phyloP scores from a whole-genome alignment of 2,113 vertebrate species.

The Alces alces region DNA sequence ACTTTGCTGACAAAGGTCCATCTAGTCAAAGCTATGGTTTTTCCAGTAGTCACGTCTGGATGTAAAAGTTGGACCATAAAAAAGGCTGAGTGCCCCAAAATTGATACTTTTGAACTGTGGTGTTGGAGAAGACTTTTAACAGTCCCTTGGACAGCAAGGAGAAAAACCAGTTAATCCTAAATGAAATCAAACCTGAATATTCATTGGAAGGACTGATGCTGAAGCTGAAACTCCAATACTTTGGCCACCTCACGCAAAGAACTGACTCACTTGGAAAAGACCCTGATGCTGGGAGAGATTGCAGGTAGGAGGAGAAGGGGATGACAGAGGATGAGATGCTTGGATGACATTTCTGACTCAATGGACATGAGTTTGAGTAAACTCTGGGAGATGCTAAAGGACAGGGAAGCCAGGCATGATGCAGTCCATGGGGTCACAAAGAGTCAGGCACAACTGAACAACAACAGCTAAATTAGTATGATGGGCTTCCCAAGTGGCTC shows the following conservation, averaged over 20 bases:
- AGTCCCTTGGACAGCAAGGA: not conserved
- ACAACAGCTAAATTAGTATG: not conserved
- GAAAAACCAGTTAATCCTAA: not conserved
- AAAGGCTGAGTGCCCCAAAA: not conserved
- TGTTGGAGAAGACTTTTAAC: not conserved
- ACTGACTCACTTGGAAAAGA: not conserved
- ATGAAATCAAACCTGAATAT: not conserved
- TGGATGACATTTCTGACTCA: not conserved
- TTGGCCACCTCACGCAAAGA: not conserved
- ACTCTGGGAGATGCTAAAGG: not conserved
- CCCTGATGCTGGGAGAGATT: not conserved
- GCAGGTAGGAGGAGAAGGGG: not conserved
- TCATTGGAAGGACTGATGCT: not conserved
- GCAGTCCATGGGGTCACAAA: not conserved
- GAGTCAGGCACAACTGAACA: not conserved
- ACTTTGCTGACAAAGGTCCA: not conserved
- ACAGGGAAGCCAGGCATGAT: not conserved
- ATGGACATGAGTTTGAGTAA: not conserved
- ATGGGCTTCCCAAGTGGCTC: not conserved
- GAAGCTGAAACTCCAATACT: not conserved
- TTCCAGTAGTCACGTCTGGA: not conserved
- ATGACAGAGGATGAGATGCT: not conserved
- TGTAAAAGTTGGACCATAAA: not conserved
- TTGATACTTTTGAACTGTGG: not conserved
- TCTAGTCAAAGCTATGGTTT: not conserved